Percentiles rank a stretch among this genome's conserved stretches.
Evolutionary conservation across 2,888 invertebrate genomes (phyloP).

Genomic region (Nasonia oneida): DNA sequence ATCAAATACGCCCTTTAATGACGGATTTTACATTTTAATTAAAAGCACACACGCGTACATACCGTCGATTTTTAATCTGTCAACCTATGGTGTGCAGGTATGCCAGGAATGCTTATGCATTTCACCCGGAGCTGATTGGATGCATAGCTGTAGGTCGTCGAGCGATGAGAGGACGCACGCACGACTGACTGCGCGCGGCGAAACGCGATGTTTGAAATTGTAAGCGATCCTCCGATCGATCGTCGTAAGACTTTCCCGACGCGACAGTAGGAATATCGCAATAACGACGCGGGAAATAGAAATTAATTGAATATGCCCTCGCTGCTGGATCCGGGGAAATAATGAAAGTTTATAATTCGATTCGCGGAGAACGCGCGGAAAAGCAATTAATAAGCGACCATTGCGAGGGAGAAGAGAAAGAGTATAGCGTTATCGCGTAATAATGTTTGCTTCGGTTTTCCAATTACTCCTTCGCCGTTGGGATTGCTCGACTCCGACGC

Average conservation of each 20-base stretch:
- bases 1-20: not conserved
- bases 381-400: constrained; percentile 6
- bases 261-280: not conserved
- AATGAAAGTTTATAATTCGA: constrained; percentile 9
- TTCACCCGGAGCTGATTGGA: no score
- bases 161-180: no score
- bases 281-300: not conserved
- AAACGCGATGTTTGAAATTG: not conserved
- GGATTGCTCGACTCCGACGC: not conserved
- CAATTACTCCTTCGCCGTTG: not conserved
- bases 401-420: not conserved
- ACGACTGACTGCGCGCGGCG: not conserved
- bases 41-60: constrained; percentile 1
- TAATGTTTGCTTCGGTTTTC: not conserved
- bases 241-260: no score
- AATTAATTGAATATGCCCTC: not conserved
- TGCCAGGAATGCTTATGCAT: no score
- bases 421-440: not conserved
- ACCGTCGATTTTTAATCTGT: not conserved
- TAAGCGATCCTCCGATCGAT: not conserved
- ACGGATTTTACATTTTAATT: constrained; percentile 35
- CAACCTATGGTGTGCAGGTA: no score
- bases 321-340: not conserved
- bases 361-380: not conserved
- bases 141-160: no score